Evolutionary conservation across 2,797 vertebrate genomes (phyloP), one percentile per base, ranked within the genome.

Genomic region (Pelodytes ibericus): DNA sequence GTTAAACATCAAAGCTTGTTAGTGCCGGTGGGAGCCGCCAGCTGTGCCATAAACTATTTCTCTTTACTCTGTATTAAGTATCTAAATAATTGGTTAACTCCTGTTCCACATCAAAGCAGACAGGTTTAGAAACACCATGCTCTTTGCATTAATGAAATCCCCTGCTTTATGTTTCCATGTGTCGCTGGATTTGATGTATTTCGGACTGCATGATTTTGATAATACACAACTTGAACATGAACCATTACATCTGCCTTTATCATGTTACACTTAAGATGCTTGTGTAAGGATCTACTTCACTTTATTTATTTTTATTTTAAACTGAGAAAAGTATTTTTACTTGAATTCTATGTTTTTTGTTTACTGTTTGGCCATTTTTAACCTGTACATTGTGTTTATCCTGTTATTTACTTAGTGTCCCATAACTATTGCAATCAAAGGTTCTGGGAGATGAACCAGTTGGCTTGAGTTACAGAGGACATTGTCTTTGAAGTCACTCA

Each of bases 61-160:
- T 0, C 60, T 26, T 70, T 78, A 81, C 80, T 79, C 44, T 81
- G 84, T 72, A 57, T 73, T 80, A 56, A 29, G 61, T 60, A 65
- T 77, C 27, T 20, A 66, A 26, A 59, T 59, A 30, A 56, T 59
- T 41, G 58, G 49, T 51, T 72, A 65, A 72, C 61, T 51, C 60
- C 31, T 58, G 44, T 29, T 13, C 64, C 67, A 72, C 67, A 78
- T 78, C 67, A 75, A 72, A 75, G 64, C 26, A n/a, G 26, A 8
- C 22, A 11, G 8, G 13, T 41, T 72, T 66, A 44, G 7, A 3
- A 44, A 27, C 30, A 22, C 20, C 51, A 59, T 51, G 62, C n/a
- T 15, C 24, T 63, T 62, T 33, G 44, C 36, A 60, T 26, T 69
- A 62, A 70, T 30, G n/a, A 56, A 39, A 41, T 15, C 22, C 18